phyloP scores from a whole-genome alignment of 2,888 invertebrate genomes.

The Laspeyria flexula region DNA sequence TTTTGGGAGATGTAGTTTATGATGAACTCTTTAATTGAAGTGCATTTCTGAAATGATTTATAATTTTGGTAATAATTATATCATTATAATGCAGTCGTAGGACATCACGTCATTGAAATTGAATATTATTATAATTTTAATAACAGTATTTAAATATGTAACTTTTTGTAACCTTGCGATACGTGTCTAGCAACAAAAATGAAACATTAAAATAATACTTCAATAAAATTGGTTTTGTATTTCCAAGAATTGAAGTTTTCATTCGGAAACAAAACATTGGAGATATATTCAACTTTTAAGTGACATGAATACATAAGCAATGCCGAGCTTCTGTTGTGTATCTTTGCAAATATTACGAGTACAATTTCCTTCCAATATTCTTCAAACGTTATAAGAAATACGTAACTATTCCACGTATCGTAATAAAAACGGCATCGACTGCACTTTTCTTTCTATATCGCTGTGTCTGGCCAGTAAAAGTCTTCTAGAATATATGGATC shows the following conservation, averaged over 20 bases:
- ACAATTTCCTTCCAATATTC: conserved; percentile 64
- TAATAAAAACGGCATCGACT: conserved; percentile 63
- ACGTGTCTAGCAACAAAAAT: no score
- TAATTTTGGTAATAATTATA: no score
- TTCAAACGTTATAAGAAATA: conserved; percentile 61
- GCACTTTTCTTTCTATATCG: conserved; percentile 64
- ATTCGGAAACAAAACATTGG: conserved; percentile 32
- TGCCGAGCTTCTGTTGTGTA: conserved; percentile 42
- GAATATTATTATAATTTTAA: no score
- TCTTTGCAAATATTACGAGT: conserved; percentile 48
- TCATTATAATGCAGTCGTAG: no score
- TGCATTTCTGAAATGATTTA: conserved; percentile 8
- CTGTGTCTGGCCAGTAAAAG: conserved; percentile 41
- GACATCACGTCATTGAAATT: no score
- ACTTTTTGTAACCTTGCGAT: no score
- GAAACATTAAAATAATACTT: no score
- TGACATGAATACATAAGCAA: conserved; percentile 52
- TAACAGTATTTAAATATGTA: no score
- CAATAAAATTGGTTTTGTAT: conserved; percentile 19
- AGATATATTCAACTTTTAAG: conserved; percentile 50
- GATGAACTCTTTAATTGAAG: conserved; percentile 28
- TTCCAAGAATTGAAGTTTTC: conserved; percentile 13
- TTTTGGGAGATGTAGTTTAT: conserved; percentile 36
- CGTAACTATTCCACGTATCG: conserved; percentile 58
- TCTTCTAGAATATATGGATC: conserved; percentile 57